Evolutionary conservation across 2,113 vertebrate genomes (phyloP).

Genomic region (Aplodontia rufa): DNA sequence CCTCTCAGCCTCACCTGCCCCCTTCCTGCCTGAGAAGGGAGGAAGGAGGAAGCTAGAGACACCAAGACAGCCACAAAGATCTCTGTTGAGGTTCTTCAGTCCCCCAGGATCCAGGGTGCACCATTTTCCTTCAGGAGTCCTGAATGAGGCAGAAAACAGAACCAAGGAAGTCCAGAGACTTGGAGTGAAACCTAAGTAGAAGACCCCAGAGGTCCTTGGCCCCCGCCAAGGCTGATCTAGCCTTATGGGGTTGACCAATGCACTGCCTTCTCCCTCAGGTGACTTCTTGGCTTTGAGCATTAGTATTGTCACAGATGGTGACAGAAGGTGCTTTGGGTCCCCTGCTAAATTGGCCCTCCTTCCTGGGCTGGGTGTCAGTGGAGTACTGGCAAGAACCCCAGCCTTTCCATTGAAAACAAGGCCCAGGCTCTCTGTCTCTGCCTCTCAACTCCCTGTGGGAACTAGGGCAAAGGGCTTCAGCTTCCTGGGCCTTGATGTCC

Average conservation of each 20-base stretch:
- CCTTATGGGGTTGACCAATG: neutral
- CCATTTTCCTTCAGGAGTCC: neutral
- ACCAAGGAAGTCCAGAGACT: neutral
- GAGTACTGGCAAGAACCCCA: neutral
- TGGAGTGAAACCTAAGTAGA: neutral
- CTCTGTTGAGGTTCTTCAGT: neutral
- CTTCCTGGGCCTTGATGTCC: constrained; percentile 25
- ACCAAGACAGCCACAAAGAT: constrained; percentile 27
- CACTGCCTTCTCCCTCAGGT: neutral
- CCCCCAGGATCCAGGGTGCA: neutral
- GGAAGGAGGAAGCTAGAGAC: neutral
- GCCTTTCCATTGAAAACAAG: neutral
- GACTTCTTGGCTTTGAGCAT: neutral
- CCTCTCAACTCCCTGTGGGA: neutral
- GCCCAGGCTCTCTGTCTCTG: neutral
- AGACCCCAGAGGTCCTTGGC: neutral
- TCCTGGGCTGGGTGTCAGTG: neutral
- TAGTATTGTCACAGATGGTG: neutral
- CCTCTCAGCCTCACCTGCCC: constrained; percentile 19
- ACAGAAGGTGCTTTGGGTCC: neutral
- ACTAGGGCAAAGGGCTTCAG: constrained; percentile 23
- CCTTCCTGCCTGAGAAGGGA: constrained; percentile 38
- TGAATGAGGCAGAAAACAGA: neutral
- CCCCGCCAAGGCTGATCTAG: neutral
- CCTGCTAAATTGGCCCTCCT: neutral